These are phyloP conservation scores for Leptarthrus brevirostris DNA, from an alignment of 2,888 invertebrate species.

Conservation along the genomic window DNA sequence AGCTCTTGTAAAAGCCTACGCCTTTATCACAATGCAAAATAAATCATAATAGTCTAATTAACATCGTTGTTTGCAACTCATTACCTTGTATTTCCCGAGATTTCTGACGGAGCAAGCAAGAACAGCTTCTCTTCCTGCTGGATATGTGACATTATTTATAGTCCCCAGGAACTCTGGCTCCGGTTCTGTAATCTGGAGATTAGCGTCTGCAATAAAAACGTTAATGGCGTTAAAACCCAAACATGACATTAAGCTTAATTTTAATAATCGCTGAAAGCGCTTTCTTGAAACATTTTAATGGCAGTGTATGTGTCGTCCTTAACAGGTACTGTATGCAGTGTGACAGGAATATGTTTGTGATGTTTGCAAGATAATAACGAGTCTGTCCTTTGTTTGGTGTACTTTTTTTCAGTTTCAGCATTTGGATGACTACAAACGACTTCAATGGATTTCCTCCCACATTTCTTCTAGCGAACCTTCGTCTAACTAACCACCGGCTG, in stretches of 20 bases:
- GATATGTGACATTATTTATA: constrained; percentile 67
- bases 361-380: constrained; percentile 3
- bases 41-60: constrained; percentile 6
- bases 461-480: neutral
- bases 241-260: constrained; percentile 11
- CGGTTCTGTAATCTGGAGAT: constrained; percentile 60
- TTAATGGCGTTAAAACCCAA: constrained; percentile 25
- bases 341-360: neutral
- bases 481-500: constrained; percentile 17
- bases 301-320: neutral
- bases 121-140: constrained; percentile 66
- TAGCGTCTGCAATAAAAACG: constrained; percentile 55
- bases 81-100: constrained; percentile 67
- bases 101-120: constrained; percentile 66
- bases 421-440: neutral
- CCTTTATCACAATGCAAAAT: too few species aligned
- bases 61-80: constrained; percentile 6
- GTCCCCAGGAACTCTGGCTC: constrained; percentile 67
- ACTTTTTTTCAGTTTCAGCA: neutral
- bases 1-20: too few species aligned
- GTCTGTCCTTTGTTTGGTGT: neutral
- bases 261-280: constrained; percentile 7
- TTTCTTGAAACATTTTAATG: neutral
- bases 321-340: neutral
- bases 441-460: neutral